Percentiles rank a stretch among this genome's conserved stretches.
Evolutionary conservation across 2,888 invertebrate genomes (phyloP).

Genomic region (Macrophya annulata): DNA sequence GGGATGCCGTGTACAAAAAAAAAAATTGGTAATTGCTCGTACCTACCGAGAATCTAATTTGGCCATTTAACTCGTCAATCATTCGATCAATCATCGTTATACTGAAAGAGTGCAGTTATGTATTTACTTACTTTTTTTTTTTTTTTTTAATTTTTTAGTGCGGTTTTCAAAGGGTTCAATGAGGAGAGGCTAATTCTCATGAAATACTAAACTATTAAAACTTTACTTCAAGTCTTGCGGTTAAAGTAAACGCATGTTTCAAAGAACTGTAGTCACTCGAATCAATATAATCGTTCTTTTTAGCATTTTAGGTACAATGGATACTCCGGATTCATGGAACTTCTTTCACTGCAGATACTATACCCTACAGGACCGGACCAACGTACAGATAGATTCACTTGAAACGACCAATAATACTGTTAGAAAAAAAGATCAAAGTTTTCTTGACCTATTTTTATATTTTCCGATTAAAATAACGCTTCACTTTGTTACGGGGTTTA

Average conservation of each 20-base stretch:
- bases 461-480: background rate
- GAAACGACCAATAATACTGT: background rate
- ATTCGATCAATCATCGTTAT: constrained; percentile 37
- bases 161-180: background rate
- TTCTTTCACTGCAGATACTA: constrained; percentile 26
- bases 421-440: background rate
- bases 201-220: background rate
- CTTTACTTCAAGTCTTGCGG: background rate
- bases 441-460: background rate
- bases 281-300: background rate
- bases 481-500: too few relatives aligned
- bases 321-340: constrained; percentile 32
- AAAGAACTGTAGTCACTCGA: background rate
- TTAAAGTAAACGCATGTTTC: background rate
- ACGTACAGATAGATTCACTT: constrained; percentile 29
- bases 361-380: constrained; percentile 4
- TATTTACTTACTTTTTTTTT: background rate
- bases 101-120: background rate
- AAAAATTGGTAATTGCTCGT: background rate
- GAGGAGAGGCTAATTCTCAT: background rate
- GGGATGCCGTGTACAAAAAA: background rate
- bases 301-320: background rate
- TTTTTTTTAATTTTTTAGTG: too few relatives aligned
- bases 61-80: constrained; percentile 18
- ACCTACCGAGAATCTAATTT: constrained; percentile 10